Evolutionary conservation across 1,140 invertebrate genomes (phyloP), one percentile per base, ranked within the genome.

Genomic region (Hypothenemus hampei): DNA sequence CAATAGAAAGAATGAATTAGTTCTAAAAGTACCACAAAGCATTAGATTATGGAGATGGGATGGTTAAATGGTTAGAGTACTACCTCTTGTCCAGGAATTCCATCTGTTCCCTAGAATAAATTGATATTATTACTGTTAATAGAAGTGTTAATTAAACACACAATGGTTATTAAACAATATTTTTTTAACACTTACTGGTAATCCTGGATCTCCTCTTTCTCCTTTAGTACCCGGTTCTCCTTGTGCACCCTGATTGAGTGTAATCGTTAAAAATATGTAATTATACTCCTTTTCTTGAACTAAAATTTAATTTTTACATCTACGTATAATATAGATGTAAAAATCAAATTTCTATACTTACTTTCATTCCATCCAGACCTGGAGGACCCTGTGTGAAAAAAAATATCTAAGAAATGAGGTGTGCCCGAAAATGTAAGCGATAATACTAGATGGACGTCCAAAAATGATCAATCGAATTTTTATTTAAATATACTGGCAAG

Each of bases 1-100:
- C 10, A 33, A 37, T 41, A 20, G 4, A 20, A 20, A 41, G 13
- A 20, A 41, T 37, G n/a, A n/a, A n/a, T n/a, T n/a, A n/a, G n/a
- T n/a, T n/a, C n/a, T n/a, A n/a, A n/a, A n/a, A n/a, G n/a, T n/a
- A n/a, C 15, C 20, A 7, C 10, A 11, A 21, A 39, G 49, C 22
- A 21, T 52, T 22, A 21, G 18, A 7, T 48, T 50, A 19, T 36
- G 29, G 10, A 22, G 33, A 13, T 31, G 26, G 13, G 26, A 13
- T 16, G 35, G 7, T 37, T 15, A 37, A 37, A 37, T 37, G 35
- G 16, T 29, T n/a, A n/a, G n/a, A 47, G 22, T 66, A 62, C 58
- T 81, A 92, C 90, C 86, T 91, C 87, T 77, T 83, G 80, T 65
- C 90, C 90, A 66, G 90, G 90, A 69, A 93, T 93, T 66, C 91